Evolutionary conservation across 2,888 invertebrate species (phyloP).

Genomic region (Helicoverpa assulta): DNA sequence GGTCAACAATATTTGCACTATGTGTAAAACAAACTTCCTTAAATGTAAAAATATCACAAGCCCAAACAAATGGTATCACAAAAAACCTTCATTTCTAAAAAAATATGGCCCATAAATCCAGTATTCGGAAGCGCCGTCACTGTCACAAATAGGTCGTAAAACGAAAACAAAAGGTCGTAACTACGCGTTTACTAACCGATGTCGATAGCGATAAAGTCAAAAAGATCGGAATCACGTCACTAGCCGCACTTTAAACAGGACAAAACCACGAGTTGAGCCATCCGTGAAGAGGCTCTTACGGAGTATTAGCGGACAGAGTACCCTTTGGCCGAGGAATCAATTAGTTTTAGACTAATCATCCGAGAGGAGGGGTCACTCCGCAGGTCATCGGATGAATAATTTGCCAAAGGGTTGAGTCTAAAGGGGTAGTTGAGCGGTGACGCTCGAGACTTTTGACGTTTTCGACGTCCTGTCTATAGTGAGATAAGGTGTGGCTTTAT

Average conservation of each 20-base stretch:
- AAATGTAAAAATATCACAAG: neutral
- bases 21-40: neutral
- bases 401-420: slow-evolving; percentile 67
- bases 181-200: slow-evolving; percentile 43
- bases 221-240: slow-evolving; percentile 64
- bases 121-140: slow-evolving; percentile 5
- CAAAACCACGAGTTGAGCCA: slow-evolving; percentile 65
- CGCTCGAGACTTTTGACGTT: slow-evolving; percentile 17
- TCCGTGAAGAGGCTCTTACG: slow-evolving; percentile 60
- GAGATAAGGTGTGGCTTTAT: neutral
- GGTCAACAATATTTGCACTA: too few relatives aligned
- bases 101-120: neutral
- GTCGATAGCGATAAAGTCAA: slow-evolving; percentile 62
- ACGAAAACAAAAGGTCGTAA: slow-evolving; percentile 20
- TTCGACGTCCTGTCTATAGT: slow-evolving; percentile 10
- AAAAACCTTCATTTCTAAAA: slow-evolving; percentile 2
- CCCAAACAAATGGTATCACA: neutral
- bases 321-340: slow-evolving; percentile 73
- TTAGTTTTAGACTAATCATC: slow-evolving; percentile 80
- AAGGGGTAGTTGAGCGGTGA: slow-evolving; percentile 46
- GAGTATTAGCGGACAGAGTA: slow-evolving; percentile 45
- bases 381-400: slow-evolving; percentile 78
- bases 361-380: slow-evolving; percentile 73
- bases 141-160: neutral
- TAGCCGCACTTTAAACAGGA: slow-evolving; percentile 59